A percentile compares a stretch with the other conserved stretches of the same genome.
phyloP scores from a whole-genome alignment of 2,888 invertebrate genomes.

The Odontomyia ornata region DNA sequence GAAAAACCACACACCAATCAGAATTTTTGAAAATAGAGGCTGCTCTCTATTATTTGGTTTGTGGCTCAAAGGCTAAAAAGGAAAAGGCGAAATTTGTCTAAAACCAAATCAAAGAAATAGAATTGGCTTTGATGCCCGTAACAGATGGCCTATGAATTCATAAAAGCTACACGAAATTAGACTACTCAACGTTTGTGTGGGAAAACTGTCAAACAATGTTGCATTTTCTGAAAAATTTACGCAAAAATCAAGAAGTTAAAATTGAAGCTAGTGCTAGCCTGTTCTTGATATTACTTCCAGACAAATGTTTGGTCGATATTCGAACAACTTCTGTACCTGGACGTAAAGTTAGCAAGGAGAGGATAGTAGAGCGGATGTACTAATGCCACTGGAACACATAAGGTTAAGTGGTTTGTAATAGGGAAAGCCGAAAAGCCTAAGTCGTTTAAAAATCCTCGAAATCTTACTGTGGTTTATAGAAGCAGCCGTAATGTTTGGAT shows the following conservation, averaged over 20 bases:
- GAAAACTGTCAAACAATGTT: slow-evolving; percentile 17
- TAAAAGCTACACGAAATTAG: background rate
- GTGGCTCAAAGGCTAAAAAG: background rate
- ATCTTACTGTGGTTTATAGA: background rate
- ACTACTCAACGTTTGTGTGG: slow-evolving; percentile 3
- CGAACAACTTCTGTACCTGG: background rate
- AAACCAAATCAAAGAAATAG: slow-evolving; percentile 1
- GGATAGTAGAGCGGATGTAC: background rate
- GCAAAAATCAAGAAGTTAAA: slow-evolving; percentile 7
- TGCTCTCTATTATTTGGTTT: too few species aligned
- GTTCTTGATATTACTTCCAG: background rate
- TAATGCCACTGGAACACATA: slow-evolving; percentile 4
- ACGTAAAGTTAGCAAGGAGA: slow-evolving; percentile 12
- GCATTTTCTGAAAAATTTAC: background rate
- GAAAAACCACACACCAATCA: background rate
- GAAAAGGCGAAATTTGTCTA: background rate
- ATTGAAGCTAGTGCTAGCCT: slow-evolving; percentile 12
- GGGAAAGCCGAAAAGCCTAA: slow-evolving; percentile 3
- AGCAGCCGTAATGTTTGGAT: background rate
- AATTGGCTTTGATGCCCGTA: background rate
- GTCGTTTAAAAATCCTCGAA: slow-evolving; percentile 1
- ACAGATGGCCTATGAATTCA: background rate
- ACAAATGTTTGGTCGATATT: background rate
- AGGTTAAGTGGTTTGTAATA: background rate
- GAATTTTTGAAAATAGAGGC: background rate